phyloP scores from a whole-genome alignment of 1,140 invertebrate species.

The Halictus rubicundus region DNA sequence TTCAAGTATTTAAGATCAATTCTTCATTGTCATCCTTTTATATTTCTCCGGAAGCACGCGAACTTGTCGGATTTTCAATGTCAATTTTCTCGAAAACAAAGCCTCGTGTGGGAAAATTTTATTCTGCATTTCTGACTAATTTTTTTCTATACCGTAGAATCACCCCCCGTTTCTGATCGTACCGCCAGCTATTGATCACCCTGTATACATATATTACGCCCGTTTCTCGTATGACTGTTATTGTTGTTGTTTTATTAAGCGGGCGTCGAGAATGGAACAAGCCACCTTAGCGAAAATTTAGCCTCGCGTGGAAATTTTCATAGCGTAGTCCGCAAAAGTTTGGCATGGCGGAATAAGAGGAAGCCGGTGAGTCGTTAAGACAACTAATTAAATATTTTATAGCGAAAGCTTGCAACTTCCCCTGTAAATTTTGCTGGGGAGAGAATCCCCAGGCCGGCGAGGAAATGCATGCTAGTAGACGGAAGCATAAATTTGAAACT shows the following conservation, averaged over 20 bases:
- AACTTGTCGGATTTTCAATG: too few species aligned
- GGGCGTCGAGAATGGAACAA: too few species aligned
- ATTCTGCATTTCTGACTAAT: too few species aligned
- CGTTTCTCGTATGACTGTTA: neutral
- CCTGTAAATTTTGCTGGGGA: conserved; percentile 59
- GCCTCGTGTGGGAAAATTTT: too few species aligned
- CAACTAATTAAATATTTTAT: conserved; percentile 70
- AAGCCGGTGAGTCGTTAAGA: conserved; percentile 56
- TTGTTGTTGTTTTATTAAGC: neutral
- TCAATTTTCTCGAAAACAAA: too few species aligned
- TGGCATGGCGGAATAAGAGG: conserved; percentile 36
- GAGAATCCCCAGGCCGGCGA: conserved; percentile 33
- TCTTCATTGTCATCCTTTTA: too few species aligned
- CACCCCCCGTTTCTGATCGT: too few species aligned
- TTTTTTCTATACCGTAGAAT: too few species aligned
- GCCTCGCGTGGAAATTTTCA: neutral
- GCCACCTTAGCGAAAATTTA: too few species aligned
- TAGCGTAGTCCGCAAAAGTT: conserved; percentile 44
- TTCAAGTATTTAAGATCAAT: too few species aligned
- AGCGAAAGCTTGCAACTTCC: conserved; percentile 51
- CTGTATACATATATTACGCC: neutral
- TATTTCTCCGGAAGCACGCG: too few species aligned
- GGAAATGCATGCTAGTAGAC: conserved; percentile 47
- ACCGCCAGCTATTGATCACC: too few species aligned
- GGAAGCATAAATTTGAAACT: conserved; percentile 66